A percentile compares a stretch with the other conserved stretches of the same genome.
phyloP scores from a whole-genome alignment of 2,888 invertebrate species.

The Chalcosyrphus nemorum region DNA sequence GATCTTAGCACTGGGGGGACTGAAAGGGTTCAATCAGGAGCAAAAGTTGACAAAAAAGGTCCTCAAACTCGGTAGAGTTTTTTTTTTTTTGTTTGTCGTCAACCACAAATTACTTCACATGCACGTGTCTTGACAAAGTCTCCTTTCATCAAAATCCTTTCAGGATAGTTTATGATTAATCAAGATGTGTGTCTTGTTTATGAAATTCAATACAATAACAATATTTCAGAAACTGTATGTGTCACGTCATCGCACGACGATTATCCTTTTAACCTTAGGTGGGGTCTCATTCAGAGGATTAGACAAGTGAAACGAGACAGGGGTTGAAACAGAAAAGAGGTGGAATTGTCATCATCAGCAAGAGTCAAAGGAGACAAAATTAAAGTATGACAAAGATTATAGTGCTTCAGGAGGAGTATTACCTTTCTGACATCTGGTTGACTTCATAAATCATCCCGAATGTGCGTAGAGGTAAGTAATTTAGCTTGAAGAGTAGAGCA shows the following conservation, averaged over 20 bases:
- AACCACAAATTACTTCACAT: neutral
- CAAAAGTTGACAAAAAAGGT: neutral
- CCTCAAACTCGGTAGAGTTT: too few relatives aligned
- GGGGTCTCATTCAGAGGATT: conserved; percentile 1
- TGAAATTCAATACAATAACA: conserved; percentile 41
- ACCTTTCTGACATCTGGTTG: conserved; percentile 72
- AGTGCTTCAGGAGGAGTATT: conserved; percentile 37
- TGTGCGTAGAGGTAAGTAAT: conserved; percentile 64
- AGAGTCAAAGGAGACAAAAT: conserved; percentile 32
- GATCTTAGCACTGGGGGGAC: neutral
- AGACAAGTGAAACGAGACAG: conserved; percentile 14
- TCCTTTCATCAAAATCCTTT: neutral
- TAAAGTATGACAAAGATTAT: conserved; percentile 44
- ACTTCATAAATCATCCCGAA: conserved; percentile 69
- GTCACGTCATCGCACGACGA: conserved; percentile 49
- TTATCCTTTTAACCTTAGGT: conserved; percentile 59
- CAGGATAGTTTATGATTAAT: conserved; percentile 28
- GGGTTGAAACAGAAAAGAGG: conserved; percentile 48
- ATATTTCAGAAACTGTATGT: conserved; percentile 39
- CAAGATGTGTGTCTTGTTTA: conserved; percentile 1
- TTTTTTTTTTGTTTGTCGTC: too few relatives aligned
- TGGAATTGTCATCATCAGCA: conserved; percentile 51
- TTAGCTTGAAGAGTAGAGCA: conserved; percentile 43
- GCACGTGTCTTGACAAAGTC: neutral
- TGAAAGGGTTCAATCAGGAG: neutral